A percentile compares a stretch with the other conserved stretches of the same genome.
phyloP scores from a whole-genome alignment of 2,797 vertebrate species.

The Leptatherina wallacei region DNA sequence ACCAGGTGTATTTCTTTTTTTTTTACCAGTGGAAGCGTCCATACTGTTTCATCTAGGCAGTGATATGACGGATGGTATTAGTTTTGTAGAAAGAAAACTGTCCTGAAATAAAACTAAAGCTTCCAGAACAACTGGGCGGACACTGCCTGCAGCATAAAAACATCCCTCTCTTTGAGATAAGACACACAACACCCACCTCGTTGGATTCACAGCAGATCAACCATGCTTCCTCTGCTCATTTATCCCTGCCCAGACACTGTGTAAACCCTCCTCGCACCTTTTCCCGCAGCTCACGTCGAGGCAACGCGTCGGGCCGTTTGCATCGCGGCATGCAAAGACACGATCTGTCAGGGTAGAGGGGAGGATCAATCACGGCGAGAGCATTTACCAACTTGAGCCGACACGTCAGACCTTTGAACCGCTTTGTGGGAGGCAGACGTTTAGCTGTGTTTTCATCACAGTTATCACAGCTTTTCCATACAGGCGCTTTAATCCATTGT shows the following conservation, averaged over 20 bases:
- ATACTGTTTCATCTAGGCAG: background rate
- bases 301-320: conserved; percentile 34
- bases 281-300: conserved; percentile 24
- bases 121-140: background rate
- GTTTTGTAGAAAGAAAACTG: background rate
- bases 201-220: conserved; percentile 19
- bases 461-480: conserved; percentile 52
- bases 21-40: no score
- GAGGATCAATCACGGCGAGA: conserved; percentile 62
- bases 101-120: background rate
- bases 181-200: conserved; percentile 21
- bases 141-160: conserved; percentile 16
- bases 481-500: conserved; percentile 66
- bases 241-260: conserved; percentile 21
- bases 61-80: background rate
- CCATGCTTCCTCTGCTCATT: conserved; percentile 30
- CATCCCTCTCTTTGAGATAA: conserved; percentile 20
- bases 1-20: background rate
- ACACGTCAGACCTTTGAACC: conserved; percentile 69
- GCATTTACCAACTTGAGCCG: conserved; percentile 64
- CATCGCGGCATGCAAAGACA: conserved; percentile 64
- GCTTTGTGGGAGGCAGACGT: conserved; percentile 68
- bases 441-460: conserved; percentile 51
- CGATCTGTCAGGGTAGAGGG: conserved; percentile 50
- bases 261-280: conserved; percentile 15